phyloP scores from a whole-genome alignment of 2,888 invertebrate genomes.

The Psylliodes chrysocephalus region DNA sequence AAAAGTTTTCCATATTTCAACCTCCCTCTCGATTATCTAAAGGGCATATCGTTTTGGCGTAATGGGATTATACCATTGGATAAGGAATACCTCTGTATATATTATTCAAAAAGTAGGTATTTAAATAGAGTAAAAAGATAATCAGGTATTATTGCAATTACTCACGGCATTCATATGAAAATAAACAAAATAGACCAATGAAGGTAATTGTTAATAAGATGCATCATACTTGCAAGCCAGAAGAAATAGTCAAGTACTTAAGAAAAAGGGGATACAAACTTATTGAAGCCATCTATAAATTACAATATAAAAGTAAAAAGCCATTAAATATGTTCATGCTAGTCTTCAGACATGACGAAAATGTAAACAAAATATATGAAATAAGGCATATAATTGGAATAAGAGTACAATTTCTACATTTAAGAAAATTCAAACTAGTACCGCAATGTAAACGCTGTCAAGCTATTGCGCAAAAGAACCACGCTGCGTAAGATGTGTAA shows the following conservation, averaged over 20 bases:
- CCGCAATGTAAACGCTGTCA: conserved; percentile 34
- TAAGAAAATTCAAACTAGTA: no score
- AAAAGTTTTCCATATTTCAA: no score
- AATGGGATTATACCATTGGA: no score
- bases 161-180: not conserved
- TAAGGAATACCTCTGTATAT: no score
- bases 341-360: conserved; percentile 31
- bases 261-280: conserved; percentile 10
- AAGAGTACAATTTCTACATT: conserved; percentile 5
- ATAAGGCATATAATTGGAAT: conserved; percentile 4
- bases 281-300: conserved; percentile 21
- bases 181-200: no score
- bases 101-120: no score
- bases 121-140: no score
- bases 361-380: conserved; percentile 29
- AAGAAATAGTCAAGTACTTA: conserved; percentile 32
- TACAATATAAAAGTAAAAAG: conserved; percentile 22
- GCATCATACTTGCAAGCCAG: conserved; percentile 18
- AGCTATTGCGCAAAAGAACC: conserved; percentile 31
- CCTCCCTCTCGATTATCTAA: no score
- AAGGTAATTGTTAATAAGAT: conserved; percentile 18
- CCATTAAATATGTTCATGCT: no score
- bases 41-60: no score
- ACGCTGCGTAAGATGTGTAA: conserved; percentile 43
- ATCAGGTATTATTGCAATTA: no score